Base-by-base conservation (phyloP, 2,888 invertebrate genomes). In the Orthonevra nobilis region DNA sequence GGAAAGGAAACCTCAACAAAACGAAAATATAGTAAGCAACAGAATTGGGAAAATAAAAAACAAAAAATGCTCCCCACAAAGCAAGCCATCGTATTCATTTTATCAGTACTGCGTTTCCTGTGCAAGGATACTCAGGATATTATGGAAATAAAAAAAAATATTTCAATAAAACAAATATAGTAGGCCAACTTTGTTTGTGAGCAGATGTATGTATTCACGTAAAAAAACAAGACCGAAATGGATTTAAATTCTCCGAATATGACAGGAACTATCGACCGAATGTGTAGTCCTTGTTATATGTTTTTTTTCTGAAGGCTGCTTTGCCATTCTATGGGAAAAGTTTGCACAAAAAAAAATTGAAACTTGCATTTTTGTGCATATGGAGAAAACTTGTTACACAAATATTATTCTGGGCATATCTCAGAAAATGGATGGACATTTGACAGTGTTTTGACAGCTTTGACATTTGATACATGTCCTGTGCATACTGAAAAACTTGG, bases 221-320 rank as follows among this genome's bases (percentile, higher is more conserved):
- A 30, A 15, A 38, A 23, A 48, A 15, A 26, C 28, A 58, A 15
- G 23, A 40, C 38, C 23, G 20, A 15, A 26, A 26, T 26, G 6
- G 6, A 44, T 20, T 36, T 56, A 26, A 48, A 63, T 72, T 26
- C 56, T 54, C 54, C 56, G 46, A 54, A 63, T 63, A 38, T 63
- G 72, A 54, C 63, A 46, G 52, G 56, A 46, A 56, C 54, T 56
- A 7, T 46, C 56, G 46, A 40, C 38, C 30, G 54, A 36, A 20
- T 52, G 15, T 54, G 30, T 17, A 44, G 44, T 32, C 19, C 34
- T 34, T 26, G 40, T 17, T 19, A 50, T 50, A 36, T 6, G 30
- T 58, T 58, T 44, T 44, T 58, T 44, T 58, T 34, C 34, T 72
- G 23, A 56, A 72, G 56, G n/a, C 40, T 63, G 46, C 17, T 40